Percentiles rank a stretch among this genome's conserved stretches.
Conservation (phyloP, 2,797 vertebrate species). For the Xyrichtys novacula region DNA sequence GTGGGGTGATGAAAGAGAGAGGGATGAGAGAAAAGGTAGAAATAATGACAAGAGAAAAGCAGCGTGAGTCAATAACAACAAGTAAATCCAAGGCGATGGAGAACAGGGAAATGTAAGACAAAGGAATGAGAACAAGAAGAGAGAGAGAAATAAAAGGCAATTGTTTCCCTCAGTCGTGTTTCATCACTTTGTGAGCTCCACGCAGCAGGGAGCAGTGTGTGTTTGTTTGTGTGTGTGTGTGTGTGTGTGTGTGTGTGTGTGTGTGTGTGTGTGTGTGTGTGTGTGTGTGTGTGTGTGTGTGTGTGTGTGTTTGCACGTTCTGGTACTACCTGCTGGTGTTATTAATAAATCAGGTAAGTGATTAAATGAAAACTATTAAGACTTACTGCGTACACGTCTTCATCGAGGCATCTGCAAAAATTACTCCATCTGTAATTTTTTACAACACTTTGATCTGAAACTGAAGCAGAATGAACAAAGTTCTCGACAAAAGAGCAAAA, state of each 20-base stretch:
- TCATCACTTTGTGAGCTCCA: constrained; percentile 40
- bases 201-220: constrained; percentile 43
- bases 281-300: constrained; percentile 38
- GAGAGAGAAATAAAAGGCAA: constrained; percentile 37
- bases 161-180: constrained; percentile 26
- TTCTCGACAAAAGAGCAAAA: too few species aligned
- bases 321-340: constrained; percentile 32
- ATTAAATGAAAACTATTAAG: constrained; percentile 24
- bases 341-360: constrained; percentile 50
- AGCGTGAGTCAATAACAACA: constrained; percentile 66
- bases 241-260: constrained; percentile 38
- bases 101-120: constrained; percentile 55
- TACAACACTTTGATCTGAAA: constrained; percentile 1
- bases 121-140: constrained; percentile 61
- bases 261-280: constrained; percentile 39
- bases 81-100: constrained; percentile 51
- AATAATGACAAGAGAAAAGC: constrained; percentile 67
- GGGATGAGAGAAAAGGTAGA: constrained; percentile 61
- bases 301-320: constrained; percentile 34
- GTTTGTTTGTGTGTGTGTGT: constrained; percentile 39
- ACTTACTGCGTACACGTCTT: constrained; percentile 1
- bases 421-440: constrained; percentile 15
- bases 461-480: background rate
- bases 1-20: constrained; percentile 40
- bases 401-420: background rate